These are phyloP conservation scores for Gila orcuttii DNA, from an alignment of 2,113 vertebrate species.

Conservation along the genomic window DNA sequence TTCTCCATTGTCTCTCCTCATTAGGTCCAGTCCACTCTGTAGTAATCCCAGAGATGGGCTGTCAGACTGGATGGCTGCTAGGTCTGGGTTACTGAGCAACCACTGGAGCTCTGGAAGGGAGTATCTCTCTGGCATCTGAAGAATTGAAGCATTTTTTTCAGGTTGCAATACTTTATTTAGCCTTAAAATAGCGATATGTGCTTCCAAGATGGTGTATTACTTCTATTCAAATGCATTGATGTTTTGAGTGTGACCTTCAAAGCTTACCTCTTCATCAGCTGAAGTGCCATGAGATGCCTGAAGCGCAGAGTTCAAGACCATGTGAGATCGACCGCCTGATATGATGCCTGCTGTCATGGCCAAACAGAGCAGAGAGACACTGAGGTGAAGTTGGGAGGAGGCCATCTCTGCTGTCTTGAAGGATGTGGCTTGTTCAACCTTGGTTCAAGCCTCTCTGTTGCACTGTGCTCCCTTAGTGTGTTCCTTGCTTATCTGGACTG, in stretches of 20 bases:
- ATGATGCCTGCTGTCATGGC: conserved; percentile 37
- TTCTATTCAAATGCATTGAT: background rate
- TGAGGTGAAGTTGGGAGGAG: conserved; percentile 44
- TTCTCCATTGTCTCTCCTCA: conserved; percentile 48
- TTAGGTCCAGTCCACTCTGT: conserved; percentile 43
- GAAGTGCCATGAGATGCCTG: conserved; percentile 23
- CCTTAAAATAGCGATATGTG: background rate
- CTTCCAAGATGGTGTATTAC: background rate
- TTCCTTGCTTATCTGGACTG: background rate
- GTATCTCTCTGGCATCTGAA: conserved; percentile 48
- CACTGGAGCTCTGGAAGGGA: conserved; percentile 51
- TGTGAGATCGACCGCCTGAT: conserved; percentile 40
- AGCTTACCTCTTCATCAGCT: conserved; percentile 52
- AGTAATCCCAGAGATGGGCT: conserved; percentile 28
- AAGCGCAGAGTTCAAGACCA: conserved; percentile 46
- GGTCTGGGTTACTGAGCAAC: conserved; percentile 51
- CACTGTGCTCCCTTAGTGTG: conserved; percentile 23
- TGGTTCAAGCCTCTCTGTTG: background rate
- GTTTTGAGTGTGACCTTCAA: background rate
- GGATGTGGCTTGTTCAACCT: background rate
- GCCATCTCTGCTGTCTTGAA: conserved; percentile 36
- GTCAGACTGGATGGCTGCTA: conserved; percentile 33
- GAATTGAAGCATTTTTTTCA: background rate
- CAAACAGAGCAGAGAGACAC: conserved; percentile 40
- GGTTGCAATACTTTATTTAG: background rate